Evolutionary conservation across 1,140 invertebrate species (phyloP).

Genomic region (Venturia canescens): DNA sequence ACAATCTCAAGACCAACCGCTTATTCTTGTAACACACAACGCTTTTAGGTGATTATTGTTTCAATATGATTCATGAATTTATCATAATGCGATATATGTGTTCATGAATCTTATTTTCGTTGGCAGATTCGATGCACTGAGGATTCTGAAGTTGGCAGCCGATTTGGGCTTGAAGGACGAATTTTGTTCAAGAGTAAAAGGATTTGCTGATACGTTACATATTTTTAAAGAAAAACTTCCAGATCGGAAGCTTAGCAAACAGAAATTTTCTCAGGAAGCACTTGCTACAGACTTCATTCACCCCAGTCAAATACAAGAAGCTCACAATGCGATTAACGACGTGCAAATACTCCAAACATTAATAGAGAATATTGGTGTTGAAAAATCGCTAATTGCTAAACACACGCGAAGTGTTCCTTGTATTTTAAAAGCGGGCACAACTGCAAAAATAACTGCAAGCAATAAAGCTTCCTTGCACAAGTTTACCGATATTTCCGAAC

Average conservation of each 20-base stretch:
- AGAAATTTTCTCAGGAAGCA: conserved; percentile 40
- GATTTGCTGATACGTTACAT: conserved; percentile 31
- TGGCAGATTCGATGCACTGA: conserved; percentile 35
- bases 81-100: conserved; percentile 2
- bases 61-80: not conserved
- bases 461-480: conserved; percentile 17
- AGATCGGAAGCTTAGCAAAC: conserved; percentile 26
- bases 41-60: conserved; percentile 37
- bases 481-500: conserved; percentile 4
- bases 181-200: conserved; percentile 5
- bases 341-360: not conserved
- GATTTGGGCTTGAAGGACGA: conserved; percentile 15
- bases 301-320: not conserved
- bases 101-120: not conserved
- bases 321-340: conserved; percentile 28
- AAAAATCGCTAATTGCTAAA: not conserved
- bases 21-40: conserved; percentile 40
- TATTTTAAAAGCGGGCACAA: not conserved
- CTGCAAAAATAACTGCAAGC: not conserved
- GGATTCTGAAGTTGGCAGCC: conserved; percentile 9
- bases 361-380: not conserved
- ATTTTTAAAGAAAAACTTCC: conserved; percentile 39
- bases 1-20: not conserved
- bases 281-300: conserved; percentile 34
- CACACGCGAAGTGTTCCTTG: not conserved